Base-by-base conservation (phyloP, 2,113 vertebrate genomes). In the Pluvialis apricaria region DNA sequence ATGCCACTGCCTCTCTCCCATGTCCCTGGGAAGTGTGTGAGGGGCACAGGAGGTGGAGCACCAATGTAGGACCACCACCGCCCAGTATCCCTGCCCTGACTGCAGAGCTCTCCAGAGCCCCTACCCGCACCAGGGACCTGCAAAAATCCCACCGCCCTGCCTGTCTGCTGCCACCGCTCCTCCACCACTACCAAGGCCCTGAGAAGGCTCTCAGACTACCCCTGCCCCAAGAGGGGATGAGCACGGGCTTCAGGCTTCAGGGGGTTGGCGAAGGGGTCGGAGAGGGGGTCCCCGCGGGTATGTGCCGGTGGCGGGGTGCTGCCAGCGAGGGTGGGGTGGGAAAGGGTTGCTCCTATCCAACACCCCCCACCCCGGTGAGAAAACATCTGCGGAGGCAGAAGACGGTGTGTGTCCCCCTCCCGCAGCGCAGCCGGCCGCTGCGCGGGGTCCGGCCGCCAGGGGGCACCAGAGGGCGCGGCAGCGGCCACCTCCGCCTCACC, bases 161-260 rank as follows among this genome's bases (percentile, higher is more conserved):
- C 58, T 4, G 8, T 3, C 24, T 7, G 4, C 34, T 19, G 11
- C 24, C 42, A 12, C 7, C 0, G 0, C 70, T 24, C 18, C 69
- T 44, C 11, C 21, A 6, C 3, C 5, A 0, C 34, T 2, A 0
- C 0, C 15, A 10, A 11, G 34, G 49, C 7, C 29, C 31, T 10
- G 15, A 4, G 36, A 15, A n/a, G n/a, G 5, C 1, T 34, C 42
- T 58, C 18, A 3, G 34, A 0, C 6, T 2, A 4, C n/a, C 25
- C n/a, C 34, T 25, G 28, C 42, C 31, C 34, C 71, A 6, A 6
- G 17, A 20, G 2, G 14, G 36, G 19, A 31, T 5, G 36, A 69
- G 24, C 19, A 47, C 47, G 47, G 47, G 20, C 10, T 49, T 49
- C 20, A 21, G 21, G 20, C n/a, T n/a, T n/a, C n/a, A n/a, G n/a